Base-by-base conservation (phyloP, 1,140 invertebrate genomes). In the Protaetia brevitarsis region DNA sequence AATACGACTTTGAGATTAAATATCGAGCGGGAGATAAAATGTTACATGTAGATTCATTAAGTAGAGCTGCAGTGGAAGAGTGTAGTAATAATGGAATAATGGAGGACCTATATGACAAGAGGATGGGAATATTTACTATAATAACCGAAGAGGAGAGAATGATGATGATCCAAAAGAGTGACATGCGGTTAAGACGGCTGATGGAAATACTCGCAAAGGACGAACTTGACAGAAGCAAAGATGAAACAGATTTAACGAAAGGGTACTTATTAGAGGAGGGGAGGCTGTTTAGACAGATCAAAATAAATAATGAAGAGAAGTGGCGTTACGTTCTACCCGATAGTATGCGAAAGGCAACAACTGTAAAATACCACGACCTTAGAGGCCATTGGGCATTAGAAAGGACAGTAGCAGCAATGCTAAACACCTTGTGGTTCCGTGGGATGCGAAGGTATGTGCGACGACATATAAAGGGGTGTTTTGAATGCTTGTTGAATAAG, bases 11-110 rank as follows among this genome's bases (percentile, higher is more conserved):
- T n/a, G 28, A 11, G n/a, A n/a, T 27, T 11, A 26, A 19, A 8
- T 30, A 58, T 27, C 7, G 56, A 30, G 23, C 56, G 11, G 56
- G 23, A 23, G 29, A 30, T 3, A 64, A 36, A 56, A 76, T 79
- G 70, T 37, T 27, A 13, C 77, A 79, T 61, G 73, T 71, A n/a
- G 78, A 78, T 60, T 68, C 68, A 2, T 57, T 77, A 16, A 75
- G 73, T 45, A 57, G 75, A 26, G 65, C 65, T 1, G 23, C 60
- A 23, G n/a, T 8, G 11, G 60, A 6, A 75, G 57, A 29, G 66
- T 16, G 31, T 21, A 26, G 51, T 30, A 45, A 45, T 19, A 16
- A 13, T 2, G 37, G 13, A 13, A 60, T 63, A n/a, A 30, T 6
- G 0, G 63, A 66, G 19, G 21, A 63, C 8, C 11, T n/a, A 19